Base-by-base conservation (phyloP, 2,797 vertebrate species). In the Sphenodon punctatus region DNA sequence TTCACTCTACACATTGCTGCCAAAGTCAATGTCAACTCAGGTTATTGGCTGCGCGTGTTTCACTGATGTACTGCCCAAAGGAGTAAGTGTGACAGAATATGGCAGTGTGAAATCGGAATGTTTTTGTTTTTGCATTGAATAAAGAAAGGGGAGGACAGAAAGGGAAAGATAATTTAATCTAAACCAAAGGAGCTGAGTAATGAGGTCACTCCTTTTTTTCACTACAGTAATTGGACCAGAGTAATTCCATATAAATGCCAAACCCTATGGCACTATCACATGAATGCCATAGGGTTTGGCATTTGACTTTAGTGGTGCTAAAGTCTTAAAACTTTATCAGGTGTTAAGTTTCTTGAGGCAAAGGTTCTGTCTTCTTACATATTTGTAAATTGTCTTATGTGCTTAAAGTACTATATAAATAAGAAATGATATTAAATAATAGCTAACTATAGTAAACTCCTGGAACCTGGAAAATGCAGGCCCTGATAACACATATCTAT, bases 161-260 rank as follows among this genome's bases (percentile, higher is more conserved):
- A 65, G 56, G 27, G 80, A 69, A 80, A 86, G 36, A 67, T 51
- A 70, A 78, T 63, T 85, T 69, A 82, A 27, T 41, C 27, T 63
- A 85, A 80, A 51, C 1, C 3, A 30, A 46, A 34, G 69, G 55
- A 56, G 36, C 41, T 38, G 46, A 78, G 63, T 66, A 60, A 75
- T 36, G 10, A 14, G 23, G 20, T 23, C 12, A 58, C 58, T 36
- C n/a, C n/a, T n/a, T 58, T 0, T 7, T 67, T 38, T 46, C 20
- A 71, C 55, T n/a, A 53, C 70, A 56, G 6, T 34, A 34, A 11
- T 56, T 60, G 82, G 60, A 76, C 46, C 1, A 0, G 67, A 14
- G 75, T 67, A 56, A 82, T 73, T 76, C 55, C 67, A 76, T 53
- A 46, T 1, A 23, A 61, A 56, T 0, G 1, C 23, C 45, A 49